These are phyloP conservation scores for Thripadectes ignobilis DNA, from an alignment of 2,797 vertebrate genomes.

Conservation along the genomic window DNA sequence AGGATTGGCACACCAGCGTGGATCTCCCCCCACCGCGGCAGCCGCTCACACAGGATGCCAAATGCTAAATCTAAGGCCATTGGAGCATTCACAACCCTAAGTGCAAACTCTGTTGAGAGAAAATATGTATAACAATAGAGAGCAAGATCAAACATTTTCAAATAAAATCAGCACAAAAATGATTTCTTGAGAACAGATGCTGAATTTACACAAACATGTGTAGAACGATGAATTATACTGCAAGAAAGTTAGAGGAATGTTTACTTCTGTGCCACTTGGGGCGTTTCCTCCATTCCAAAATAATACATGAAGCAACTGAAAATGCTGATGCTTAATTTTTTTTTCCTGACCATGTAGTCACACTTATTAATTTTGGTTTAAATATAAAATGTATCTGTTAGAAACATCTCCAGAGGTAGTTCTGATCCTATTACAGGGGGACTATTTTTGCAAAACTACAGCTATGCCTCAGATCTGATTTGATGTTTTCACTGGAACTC, in stretches of 20 bases:
- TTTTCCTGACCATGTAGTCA: neutral
- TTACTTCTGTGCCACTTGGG: neutral
- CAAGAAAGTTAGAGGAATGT: neutral
- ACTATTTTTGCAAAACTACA: neutral
- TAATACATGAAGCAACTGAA: neutral
- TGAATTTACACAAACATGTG: neutral
- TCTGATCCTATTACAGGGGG: neutral
- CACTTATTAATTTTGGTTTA: neutral
- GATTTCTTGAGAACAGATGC: neutral
- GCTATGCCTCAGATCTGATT: neutral
- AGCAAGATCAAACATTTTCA: neutral
- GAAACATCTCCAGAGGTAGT: neutral
- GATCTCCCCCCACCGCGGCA: constrained; percentile 81
- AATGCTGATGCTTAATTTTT: neutral
- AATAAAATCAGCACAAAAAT: neutral
- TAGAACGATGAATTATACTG: neutral
- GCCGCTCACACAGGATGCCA: constrained; percentile 82
- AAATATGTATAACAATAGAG: neutral
- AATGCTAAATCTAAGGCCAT: constrained; percentile 85
- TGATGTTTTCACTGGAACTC: neutral
- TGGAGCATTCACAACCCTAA: constrained; percentile 82
- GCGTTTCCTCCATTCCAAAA: neutral
- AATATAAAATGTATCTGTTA: neutral
- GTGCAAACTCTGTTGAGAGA: constrained; percentile 75
- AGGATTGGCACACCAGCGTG: constrained; percentile 74